Evolutionary conservation across 2,113 vertebrate species (phyloP), one percentile per base, ranked within the genome.

Genomic region (Bambusicola thoracicus): DNA sequence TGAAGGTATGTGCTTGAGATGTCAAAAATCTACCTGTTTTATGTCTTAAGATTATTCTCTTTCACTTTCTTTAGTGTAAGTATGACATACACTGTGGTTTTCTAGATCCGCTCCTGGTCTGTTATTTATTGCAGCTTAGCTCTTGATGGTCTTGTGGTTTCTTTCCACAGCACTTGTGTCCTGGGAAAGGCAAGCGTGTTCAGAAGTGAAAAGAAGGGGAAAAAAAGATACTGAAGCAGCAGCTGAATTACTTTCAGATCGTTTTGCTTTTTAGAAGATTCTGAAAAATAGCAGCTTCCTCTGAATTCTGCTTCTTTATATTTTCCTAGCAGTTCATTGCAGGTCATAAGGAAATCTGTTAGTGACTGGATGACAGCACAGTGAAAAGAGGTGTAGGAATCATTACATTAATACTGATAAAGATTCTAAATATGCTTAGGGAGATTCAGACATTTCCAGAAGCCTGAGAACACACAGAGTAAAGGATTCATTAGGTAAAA

Each of bases 341-440:
- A 63, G 46, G 69, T 80, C 1, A 0, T 43, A 18, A 83, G 61
- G 56, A 76, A 92, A 72, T 48, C 73, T 93, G 56, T 65, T 70
- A 24, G 81, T 74, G 63, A 3, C 87, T 85, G 68, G 43, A 15
- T 88, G 68, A 56, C 65, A 85, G 73, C 53, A 62, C 73, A 78
- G 29, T 61, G 87, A 59, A 62, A 88, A 92, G 82, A 83, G 48
- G 73, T 92, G 85, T 80, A 81, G 61, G 80, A 90, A 86, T 93
- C 69, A 62, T 96, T 85, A 44, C 68, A 27, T 92, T 94, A 94
- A 88, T 88, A 75, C 87, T 83, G 73, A 77, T 90, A 94, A 94
- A 95, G 83, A 87, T 95, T 79, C 89, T 91, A 80, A 90, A 85
- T 85, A 69, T 75, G 82, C 91, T 91, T 76, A 83, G 76, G 85